Evolutionary conservation across 2,888 invertebrate genomes (phyloP).

Genomic region (Xestobium rufovillosum): DNA sequence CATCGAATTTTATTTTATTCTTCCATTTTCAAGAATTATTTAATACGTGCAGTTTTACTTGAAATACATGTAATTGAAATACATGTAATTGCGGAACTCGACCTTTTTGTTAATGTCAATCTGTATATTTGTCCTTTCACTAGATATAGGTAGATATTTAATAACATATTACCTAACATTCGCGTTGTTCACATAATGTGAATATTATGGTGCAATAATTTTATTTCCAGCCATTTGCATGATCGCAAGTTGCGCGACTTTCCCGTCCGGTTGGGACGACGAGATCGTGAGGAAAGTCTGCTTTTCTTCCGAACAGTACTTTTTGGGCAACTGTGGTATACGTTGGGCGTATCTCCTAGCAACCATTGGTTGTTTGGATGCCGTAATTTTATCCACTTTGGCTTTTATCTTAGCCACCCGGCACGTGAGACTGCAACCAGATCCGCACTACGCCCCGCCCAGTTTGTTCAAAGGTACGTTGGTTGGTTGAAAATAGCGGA

Average conservation of each 20-base stretch:
- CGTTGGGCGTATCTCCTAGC: slow-evolving; percentile 93
- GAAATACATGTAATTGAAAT: too few relatives aligned
- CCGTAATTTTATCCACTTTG: slow-evolving; percentile 75
- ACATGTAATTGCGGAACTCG: too few relatives aligned
- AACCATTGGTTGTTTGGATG: slow-evolving; percentile 81
- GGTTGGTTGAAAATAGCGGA: slow-evolving; percentile 7
- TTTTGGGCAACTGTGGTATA: slow-evolving; percentile 76
- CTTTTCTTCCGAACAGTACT: slow-evolving; percentile 71
- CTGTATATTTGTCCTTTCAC: too few relatives aligned
- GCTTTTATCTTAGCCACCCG: slow-evolving; percentile 90
- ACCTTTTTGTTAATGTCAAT: too few relatives aligned
- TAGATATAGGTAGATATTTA: too few relatives aligned
- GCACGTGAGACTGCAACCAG: slow-evolving; percentile 78
- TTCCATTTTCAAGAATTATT: too few relatives aligned
- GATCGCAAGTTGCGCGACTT: slow-evolving; percentile 80
- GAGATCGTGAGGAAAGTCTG: slow-evolving; percentile 77
- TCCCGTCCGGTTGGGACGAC: slow-evolving; percentile 88
- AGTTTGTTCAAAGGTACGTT: slow-evolving; percentile 43
- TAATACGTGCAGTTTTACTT: too few relatives aligned
- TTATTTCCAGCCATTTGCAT: slow-evolving; percentile 69
- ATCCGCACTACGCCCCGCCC: slow-evolving; percentile 62
- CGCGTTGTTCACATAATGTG: too few relatives aligned
- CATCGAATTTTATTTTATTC: too few relatives aligned
- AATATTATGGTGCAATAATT: too few relatives aligned
- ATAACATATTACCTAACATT: too few relatives aligned